Percentiles rank a stretch among this genome's conserved stretches.
Evolutionary conservation across 1,140 invertebrate species (phyloP).

Genomic region (Nomia melanderi): DNA sequence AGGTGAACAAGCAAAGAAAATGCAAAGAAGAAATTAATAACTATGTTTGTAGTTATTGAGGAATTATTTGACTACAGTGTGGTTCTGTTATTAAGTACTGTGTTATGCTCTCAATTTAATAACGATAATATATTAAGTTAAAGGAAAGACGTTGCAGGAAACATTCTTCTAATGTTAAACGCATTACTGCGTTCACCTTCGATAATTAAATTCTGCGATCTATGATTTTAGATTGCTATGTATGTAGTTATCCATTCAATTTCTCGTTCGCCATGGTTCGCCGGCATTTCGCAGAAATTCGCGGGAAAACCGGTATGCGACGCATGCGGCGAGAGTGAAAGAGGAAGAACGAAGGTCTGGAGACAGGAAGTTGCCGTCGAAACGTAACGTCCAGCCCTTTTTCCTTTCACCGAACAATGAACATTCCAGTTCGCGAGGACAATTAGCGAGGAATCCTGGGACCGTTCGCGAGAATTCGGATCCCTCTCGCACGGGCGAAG

Average conservation of each 20-base stretch:
- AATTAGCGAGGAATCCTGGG: slow-evolving; percentile 47
- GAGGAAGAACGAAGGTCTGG: slow-evolving; percentile 29
- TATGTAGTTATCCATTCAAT: neutral
- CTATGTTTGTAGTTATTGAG: no score
- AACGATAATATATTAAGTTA: no score
- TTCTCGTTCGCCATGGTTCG: neutral
- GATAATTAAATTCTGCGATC: no score
- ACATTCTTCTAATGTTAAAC: no score
- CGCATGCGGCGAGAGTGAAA: slow-evolving; percentile 36
- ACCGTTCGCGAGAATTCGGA: slow-evolving; percentile 32
- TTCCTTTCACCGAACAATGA: slow-evolving; percentile 39
- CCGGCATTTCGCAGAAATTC: slow-evolving; percentile 21
- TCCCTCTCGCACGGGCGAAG: slow-evolving; percentile 15
- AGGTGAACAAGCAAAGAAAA: no score
- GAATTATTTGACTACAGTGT: no score
- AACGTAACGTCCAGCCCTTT: slow-evolving; percentile 18
- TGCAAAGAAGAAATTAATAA: no score
- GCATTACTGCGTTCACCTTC: no score
- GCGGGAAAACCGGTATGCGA: slow-evolving; percentile 43
- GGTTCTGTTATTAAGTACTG: no score
- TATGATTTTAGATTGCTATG: no score
- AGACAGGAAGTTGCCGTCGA: slow-evolving; percentile 20
- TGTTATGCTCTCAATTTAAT: no score
- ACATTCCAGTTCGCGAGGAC: slow-evolving; percentile 43
- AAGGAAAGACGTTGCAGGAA: no score